Conservation (phyloP, 2,797 vertebrate species). For the Knipowitschia caucasica region DNA sequence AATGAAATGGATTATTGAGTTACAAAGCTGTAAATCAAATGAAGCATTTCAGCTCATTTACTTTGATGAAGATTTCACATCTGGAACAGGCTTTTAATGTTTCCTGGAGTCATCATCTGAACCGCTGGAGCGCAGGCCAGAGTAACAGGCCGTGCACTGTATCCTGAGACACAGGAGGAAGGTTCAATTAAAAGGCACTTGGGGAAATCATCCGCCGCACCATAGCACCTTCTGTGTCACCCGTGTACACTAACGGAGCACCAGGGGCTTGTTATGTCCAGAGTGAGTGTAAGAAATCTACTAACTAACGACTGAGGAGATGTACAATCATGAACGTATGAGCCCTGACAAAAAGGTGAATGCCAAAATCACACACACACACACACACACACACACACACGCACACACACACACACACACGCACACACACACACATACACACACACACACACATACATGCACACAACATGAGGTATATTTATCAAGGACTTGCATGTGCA, state of each 20-base stretch:
- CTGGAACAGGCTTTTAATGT: slow-evolving; percentile 34
- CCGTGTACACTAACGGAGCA: slow-evolving; percentile 14
- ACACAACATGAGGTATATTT: too few relatives aligned
- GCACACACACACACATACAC: too few relatives aligned
- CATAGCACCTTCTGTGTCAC: slow-evolving; percentile 12
- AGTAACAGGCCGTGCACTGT: slow-evolving; percentile 15
- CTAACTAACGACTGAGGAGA: background rate
- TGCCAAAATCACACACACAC: too few relatives aligned
- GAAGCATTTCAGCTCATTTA: slow-evolving; percentile 47
- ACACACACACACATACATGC: too few relatives aligned
- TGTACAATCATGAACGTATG: background rate
- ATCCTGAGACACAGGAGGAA: slow-evolving; percentile 30
- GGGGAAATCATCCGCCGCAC: slow-evolving; percentile 34
- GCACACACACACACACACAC: too few relatives aligned
- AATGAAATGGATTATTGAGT: slow-evolving; percentile 61
- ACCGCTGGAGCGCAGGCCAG: slow-evolving; percentile 39
- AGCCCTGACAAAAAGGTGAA: too few relatives aligned
- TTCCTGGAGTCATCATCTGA: slow-evolving; percentile 35
- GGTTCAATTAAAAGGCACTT: slow-evolving; percentile 50
- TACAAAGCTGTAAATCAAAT: slow-evolving; percentile 46
- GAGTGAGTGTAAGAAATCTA: slow-evolving; percentile 3
- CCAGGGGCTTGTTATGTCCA: slow-evolving; percentile 31
- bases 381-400: too few relatives aligned
- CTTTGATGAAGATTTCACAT: slow-evolving; percentile 60
- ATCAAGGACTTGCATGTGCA: too few relatives aligned